Evolutionary conservation across 2,797 vertebrate genomes (phyloP), one percentile per base, ranked within the genome.

Genomic region (Poecilia gillii): DNA sequence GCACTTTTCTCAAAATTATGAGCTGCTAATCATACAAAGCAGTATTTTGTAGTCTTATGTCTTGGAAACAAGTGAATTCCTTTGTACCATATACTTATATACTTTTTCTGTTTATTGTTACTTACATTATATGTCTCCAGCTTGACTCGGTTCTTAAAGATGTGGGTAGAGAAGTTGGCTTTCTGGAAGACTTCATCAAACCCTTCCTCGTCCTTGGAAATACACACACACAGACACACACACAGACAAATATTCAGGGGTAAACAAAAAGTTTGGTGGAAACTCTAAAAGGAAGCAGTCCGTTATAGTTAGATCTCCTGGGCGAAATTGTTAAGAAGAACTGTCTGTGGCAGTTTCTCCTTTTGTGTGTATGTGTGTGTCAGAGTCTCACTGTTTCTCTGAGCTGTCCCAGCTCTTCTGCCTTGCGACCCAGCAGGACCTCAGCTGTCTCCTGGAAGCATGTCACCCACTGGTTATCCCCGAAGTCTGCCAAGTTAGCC

Each of bases 121-220:
- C 98, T 98, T 91, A 99, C 99, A 0, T 99, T 99, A 94, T 97
- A 99, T 0, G 96, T 99, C 92, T 99, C 98, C 88, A 98, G 91
- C 85, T 99, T 99, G 85, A 97, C 95, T 87, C 96, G 87, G 95
- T 97, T 97, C 89, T 90, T 97, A 93, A 99, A 99, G 75, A 96
- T 94, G 55, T 96, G 96, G 0, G 97, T 96, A 80, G 91, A 96
- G 89, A 97, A 98, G 95, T 94, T 97, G 92, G 96, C 96, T 80
- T 96, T 97, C 76, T 97, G 96, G 93, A 99, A 97, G 87, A 99
- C 95, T 88, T 98, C 96, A 23, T 98, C 95, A 90, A 97, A 99
- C 0, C 97, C 97, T 18, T 94, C 93, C 83, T 99, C 97, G 0
- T 99, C 97, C 99, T 99, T 3, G 36, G 41, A 75, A 81, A 77